These are phyloP conservation scores for Carabus problematicus DNA, from an alignment of 2,888 invertebrate genomes.

Conservation along the genomic window DNA sequence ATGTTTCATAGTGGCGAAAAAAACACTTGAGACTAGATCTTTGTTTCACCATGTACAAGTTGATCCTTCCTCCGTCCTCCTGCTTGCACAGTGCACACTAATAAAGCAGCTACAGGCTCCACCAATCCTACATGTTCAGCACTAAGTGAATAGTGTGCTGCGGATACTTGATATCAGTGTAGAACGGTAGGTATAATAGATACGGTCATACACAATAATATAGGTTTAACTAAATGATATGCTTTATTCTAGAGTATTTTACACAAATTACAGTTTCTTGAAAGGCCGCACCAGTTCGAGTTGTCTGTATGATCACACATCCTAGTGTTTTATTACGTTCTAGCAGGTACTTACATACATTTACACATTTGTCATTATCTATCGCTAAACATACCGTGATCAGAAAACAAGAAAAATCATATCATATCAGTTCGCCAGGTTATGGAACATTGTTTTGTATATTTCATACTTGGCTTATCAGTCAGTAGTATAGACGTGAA, in stretches of 20 bases:
- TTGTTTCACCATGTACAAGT: too few species aligned
- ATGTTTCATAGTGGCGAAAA: too few species aligned
- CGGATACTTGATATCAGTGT: too few species aligned
- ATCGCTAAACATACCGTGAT: slow-evolving; percentile 23
- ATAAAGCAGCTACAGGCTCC: too few species aligned
- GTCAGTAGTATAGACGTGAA: too few species aligned
- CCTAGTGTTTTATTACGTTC: slow-evolving; percentile 18
- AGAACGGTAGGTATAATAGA: neutral
- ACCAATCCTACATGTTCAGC: too few species aligned
- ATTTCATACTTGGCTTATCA: too few species aligned
- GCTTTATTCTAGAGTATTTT: slow-evolving; percentile 32
- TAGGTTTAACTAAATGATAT: slow-evolving; percentile 30
- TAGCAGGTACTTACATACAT: slow-evolving; percentile 16
- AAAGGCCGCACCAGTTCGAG: slow-evolving; percentile 31
- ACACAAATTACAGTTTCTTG: slow-evolving; percentile 25
- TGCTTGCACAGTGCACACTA: too few species aligned
- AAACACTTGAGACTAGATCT: too few species aligned
- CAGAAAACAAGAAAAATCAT: slow-evolving; percentile 20
- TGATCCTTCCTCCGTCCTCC: too few species aligned
- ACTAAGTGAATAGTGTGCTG: too few species aligned
- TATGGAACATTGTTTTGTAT: too few species aligned
- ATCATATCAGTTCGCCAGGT: slow-evolving; percentile 8
- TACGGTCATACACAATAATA: neutral
- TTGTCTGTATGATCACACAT: slow-evolving; percentile 25
- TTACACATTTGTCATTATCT: slow-evolving; percentile 16